These are phyloP conservation scores for Nematopogon swammerdamellus DNA, from an alignment of 2,888 invertebrate species.

Conservation along the genomic window DNA sequence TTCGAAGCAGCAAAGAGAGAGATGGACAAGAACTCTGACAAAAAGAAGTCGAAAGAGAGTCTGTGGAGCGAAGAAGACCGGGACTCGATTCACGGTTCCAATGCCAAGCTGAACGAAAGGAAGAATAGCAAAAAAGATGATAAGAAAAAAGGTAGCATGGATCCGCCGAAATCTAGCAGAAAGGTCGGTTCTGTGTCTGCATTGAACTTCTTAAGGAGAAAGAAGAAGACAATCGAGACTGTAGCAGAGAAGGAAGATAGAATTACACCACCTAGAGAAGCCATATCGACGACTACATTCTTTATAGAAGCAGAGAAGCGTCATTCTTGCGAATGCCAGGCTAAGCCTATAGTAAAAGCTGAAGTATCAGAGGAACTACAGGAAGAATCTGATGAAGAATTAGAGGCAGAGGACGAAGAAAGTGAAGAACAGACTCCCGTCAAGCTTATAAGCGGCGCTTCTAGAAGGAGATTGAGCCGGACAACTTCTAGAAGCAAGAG, in stretches of 20 bases:
- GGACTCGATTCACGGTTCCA: conserved; percentile 40
- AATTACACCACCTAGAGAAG: conserved; percentile 26
- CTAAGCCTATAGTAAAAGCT: conserved; percentile 15
- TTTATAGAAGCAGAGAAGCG: conserved; percentile 43
- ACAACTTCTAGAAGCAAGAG: conserved; percentile 49
- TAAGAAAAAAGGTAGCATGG: conserved; percentile 34
- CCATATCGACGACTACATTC: conserved; percentile 31
- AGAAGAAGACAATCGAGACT: conserved; percentile 41
- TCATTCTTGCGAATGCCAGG: conserved; percentile 25
- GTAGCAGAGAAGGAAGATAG: conserved; percentile 33
- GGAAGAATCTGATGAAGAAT: conserved; percentile 4
- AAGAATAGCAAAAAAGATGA: conserved; percentile 44
- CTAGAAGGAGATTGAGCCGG: conserved; percentile 39
- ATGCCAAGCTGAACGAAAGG: conserved; percentile 33
- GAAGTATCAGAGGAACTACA: background rate
- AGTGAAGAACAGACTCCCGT: conserved; percentile 37
- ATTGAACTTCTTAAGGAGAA: conserved; percentile 38
- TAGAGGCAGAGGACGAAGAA: conserved; percentile 30
- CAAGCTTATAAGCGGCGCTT: conserved; percentile 29
- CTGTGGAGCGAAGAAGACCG: conserved; percentile 49
- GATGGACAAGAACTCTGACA: conserved; percentile 34
- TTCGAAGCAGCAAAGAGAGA: conserved; percentile 38
- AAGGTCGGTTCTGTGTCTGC: conserved; percentile 45
- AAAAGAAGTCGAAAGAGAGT: conserved; percentile 45
- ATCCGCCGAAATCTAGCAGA: conserved; percentile 34